Evolutionary conservation across 2,797 vertebrate species (phyloP).

Genomic region (Pelochelys cantorii): DNA sequence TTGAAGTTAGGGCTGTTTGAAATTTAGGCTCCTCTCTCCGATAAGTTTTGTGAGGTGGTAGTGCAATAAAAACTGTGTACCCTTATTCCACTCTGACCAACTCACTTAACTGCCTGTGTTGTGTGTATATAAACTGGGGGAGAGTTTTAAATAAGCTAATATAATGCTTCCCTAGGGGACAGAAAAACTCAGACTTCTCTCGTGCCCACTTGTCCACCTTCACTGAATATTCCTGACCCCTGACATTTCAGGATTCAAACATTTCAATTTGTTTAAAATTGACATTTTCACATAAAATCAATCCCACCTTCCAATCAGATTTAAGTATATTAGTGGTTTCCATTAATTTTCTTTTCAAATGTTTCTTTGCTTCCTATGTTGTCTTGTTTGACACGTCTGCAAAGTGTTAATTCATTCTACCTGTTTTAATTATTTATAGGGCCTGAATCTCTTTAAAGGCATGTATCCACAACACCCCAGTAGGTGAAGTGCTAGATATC

Average conservation of each 20-base stretch:
- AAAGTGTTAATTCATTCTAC: not conserved
- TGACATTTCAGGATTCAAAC: not conserved
- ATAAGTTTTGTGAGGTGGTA: conserved; percentile 56
- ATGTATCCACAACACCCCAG: not conserved
- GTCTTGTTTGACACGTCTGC: accelerated
- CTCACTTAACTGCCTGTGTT: conserved; percentile 36
- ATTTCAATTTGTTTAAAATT: not conserved
- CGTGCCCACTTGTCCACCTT: accelerated
- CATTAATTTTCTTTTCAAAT: not conserved
- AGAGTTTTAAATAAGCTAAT: conserved; percentile 16
- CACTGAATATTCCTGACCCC: not conserved
- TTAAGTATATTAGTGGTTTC: not conserved
- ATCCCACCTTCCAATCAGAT: not conserved
- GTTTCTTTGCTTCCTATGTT: not conserved
- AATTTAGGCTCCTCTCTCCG: conserved; percentile 28
- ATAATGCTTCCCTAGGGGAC: not conserved
- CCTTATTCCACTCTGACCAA: conserved; percentile 44
- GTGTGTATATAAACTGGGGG: not conserved
- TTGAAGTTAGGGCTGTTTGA: conserved; percentile 62
- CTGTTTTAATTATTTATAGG: not conserved
- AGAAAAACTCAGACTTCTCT: not conserved
- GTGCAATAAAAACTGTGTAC: conserved; percentile 22
- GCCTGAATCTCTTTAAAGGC: not conserved
- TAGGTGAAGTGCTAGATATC: not conserved
- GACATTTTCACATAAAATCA: not conserved